These are phyloP conservation scores for Balearica regulorum DNA, from an alignment of 2,797 vertebrate genomes.

Conservation along the genomic window DNA sequence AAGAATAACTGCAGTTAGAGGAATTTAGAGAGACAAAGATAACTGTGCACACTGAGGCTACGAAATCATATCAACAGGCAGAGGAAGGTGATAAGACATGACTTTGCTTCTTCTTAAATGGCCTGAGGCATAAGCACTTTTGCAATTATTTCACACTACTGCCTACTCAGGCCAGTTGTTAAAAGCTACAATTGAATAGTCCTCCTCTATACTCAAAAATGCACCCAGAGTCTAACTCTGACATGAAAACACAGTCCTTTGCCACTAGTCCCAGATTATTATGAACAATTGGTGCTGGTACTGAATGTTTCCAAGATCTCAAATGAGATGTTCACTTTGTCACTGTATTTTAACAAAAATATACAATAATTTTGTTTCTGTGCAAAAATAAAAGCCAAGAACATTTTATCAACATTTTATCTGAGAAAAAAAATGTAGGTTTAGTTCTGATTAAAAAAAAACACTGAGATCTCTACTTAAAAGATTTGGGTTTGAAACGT, in stretches of 20 bases:
- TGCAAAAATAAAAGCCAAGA: neutral
- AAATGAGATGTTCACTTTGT: neutral
- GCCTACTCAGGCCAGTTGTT: neutral
- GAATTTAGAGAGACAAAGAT: neutral
- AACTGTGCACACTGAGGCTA: neutral
- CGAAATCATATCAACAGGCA: neutral
- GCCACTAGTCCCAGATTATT: neutral
- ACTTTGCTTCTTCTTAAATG: neutral
- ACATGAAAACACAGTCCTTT: neutral
- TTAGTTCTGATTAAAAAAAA: neutral
- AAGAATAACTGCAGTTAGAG: neutral
- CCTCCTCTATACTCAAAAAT: neutral
- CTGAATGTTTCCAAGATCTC: neutral
- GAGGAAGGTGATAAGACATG: neutral
- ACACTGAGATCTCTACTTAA: neutral
- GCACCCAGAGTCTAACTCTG: neutral
- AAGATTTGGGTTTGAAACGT: neutral
- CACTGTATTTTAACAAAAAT: neutral
- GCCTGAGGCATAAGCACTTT: neutral
- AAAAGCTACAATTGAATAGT: neutral
- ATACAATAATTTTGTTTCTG: neutral
- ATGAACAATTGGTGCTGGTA: neutral
- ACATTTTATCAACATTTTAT: neutral
- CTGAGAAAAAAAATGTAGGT: neutral
- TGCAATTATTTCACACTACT: neutral